Evolutionary conservation across 2,888 invertebrate genomes (phyloP).

Genomic region (Leuctra nigra): DNA sequence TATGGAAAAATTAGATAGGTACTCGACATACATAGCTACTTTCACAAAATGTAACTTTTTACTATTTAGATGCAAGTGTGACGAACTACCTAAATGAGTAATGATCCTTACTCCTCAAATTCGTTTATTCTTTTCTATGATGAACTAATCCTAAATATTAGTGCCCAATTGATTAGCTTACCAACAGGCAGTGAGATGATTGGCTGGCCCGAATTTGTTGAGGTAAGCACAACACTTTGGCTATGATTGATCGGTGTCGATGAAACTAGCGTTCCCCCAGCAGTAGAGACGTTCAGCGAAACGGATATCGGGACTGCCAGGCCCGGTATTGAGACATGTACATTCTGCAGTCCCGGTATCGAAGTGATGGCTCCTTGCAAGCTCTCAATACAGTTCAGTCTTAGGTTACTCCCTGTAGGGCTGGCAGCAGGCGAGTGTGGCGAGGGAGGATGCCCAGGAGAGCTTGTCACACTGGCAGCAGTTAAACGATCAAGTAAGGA

Average conservation of each 20-base stretch:
- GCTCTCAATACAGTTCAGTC: constrained; percentile 42
- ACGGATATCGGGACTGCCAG: constrained; percentile 80
- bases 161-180: too few relatives aligned
- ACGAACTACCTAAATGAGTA: too few relatives aligned
- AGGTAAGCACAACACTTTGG: constrained; percentile 20
- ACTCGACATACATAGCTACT: too few relatives aligned
- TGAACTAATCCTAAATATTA: too few relatives aligned
- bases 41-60: too few relatives aligned
- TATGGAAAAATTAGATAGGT: too few relatives aligned
- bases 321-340: constrained; percentile 71
- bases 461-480: constrained; percentile 40
- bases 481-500: constrained; percentile 47
- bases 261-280: constrained; percentile 43
- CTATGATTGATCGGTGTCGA: constrained; percentile 29
- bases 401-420: constrained; percentile 44
- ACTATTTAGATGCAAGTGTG: too few relatives aligned
- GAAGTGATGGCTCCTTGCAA: constrained; percentile 18
- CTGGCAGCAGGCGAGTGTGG: constrained; percentile 34
- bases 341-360: constrained; percentile 68
- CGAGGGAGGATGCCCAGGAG: constrained; percentile 41
- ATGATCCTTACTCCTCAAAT: too few relatives aligned
- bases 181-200: constrained; percentile 57
- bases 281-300: constrained; percentile 64
- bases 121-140: too few relatives aligned
- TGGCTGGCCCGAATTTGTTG: constrained; percentile 34